phyloP scores from a whole-genome alignment of 1,140 invertebrate species.

The Zaprionus gabonicus region DNA sequence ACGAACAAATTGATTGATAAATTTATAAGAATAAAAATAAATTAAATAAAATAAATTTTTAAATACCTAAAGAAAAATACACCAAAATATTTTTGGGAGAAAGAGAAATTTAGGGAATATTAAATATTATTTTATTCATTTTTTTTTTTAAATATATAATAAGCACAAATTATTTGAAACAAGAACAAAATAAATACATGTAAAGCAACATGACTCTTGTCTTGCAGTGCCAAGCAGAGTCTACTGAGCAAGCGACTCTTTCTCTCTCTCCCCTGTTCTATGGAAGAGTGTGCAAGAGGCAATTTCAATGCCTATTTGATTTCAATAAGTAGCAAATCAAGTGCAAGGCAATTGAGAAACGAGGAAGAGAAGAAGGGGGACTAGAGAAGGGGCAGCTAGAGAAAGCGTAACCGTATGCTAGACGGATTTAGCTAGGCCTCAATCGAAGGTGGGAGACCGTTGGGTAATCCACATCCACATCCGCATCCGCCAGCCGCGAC shows the following conservation, averaged over 20 bases:
- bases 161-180: no score
- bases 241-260: background rate
- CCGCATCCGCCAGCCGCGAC: slow-evolving; percentile 49
- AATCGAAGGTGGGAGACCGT: background rate
- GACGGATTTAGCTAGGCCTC: slow-evolving; percentile 17
- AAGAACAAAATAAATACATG: no score
- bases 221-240: background rate
- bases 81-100: no score
- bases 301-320: slow-evolving; percentile 64
- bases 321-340: slow-evolving; percentile 80
- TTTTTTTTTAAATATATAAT: no score
- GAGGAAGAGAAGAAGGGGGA: background rate
- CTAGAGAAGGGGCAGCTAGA: background rate
- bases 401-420: slow-evolving; percentile 18
- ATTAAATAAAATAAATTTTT: background rate
- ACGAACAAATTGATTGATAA: no score
- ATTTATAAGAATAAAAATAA: background rate
- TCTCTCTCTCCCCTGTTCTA: background rate
- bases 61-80: background rate
- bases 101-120: no score
- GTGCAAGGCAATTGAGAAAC: slow-evolving; percentile 58
- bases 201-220: no score
- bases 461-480: slow-evolving; percentile 57
- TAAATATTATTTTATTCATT: no score
- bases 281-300: slow-evolving; percentile 7